Percentiles rank a stretch among this genome's conserved stretches.
These are phyloP conservation scores for Cryptomyrus ogoouensis DNA, from an alignment of 2,113 vertebrate species.

Conservation along the genomic window DNA sequence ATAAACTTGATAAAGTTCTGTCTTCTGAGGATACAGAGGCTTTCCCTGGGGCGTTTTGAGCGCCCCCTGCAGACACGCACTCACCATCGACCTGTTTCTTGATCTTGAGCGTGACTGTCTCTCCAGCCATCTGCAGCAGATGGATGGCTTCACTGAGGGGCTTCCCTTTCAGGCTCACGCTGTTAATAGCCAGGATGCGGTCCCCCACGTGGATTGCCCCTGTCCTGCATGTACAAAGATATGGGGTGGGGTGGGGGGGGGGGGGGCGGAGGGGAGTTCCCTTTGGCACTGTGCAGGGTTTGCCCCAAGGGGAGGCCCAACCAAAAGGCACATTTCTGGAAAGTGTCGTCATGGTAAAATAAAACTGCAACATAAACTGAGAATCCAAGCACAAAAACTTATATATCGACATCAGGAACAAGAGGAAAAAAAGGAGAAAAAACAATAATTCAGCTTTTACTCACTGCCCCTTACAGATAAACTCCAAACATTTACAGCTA, in stretches of 20 bases:
- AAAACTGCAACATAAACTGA: neutral
- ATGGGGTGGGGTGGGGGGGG: neutral
- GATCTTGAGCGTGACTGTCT: conserved; percentile 92
- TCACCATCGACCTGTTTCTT: conserved; percentile 87
- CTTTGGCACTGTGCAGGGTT: neutral
- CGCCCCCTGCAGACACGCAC: conserved; percentile 30
- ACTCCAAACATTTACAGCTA: neutral
- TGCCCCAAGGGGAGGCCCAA: neutral
- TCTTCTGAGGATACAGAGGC: neutral
- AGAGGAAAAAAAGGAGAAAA: neutral
- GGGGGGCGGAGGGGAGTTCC: neutral
- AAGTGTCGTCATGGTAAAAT: neutral
- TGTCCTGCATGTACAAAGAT: conserved; percentile 61
- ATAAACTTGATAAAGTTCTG: neutral
- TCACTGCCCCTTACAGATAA: neutral
- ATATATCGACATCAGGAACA: neutral
- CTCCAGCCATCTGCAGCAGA: conserved; percentile 90
- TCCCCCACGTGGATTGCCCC: conserved; percentile 91
- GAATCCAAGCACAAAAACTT: neutral
- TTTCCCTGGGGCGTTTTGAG: neutral
- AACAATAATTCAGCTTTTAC: neutral
- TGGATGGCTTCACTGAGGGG: conserved; percentile 93
- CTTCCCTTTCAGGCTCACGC: conserved; percentile 88
- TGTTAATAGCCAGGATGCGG: conserved; percentile 92
- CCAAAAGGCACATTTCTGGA: neutral